Base-by-base conservation (phyloP, 2,888 invertebrate species). In the Chelonus formosanus region DNA sequence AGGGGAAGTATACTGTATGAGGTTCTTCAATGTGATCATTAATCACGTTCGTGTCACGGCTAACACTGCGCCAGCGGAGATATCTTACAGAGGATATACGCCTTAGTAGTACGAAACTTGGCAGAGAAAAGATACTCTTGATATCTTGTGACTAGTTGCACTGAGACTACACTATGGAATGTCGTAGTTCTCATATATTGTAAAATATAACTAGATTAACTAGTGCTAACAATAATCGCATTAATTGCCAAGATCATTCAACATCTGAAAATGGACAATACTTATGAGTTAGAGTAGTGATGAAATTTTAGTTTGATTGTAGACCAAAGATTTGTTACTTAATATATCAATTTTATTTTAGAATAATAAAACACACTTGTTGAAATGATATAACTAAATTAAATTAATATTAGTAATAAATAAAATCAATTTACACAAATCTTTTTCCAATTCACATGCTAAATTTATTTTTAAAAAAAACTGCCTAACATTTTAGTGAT, bases 21-120 rank as follows among this genome's bases (percentile, higher is more conserved):
- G 78, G 80, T 76, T 83, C 80, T 80, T 73, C 73, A 76, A 74
- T 71, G 73, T 75, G 77, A 84, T 83, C 83, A 84, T 84, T 84
- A 84, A 84, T 84, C 83, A 84, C 78, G 75, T 77, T 77, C 78
- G 78, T 79, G 83, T 83, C 83, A 81, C 76, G 82, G 79, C 80
- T 82, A 79, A 82, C 78, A 81, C 78, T 77, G 78, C 78, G 78
- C 81, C 76, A 80, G 75, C 79, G 80, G 83, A 80, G 83, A 80
- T 82, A 83, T 82, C 82, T 81, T 76, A 76, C 78, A 76, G 76
- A 80, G 81, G 80, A 79, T 79, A 80, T 78, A 81, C 74, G 77
- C 73, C 67, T 70, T 67, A 67, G 71, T 73, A 71, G 73, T 75
- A 72, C 71, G 76, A 71, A 75, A 72, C 73, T 74, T 72, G 75